Base-by-base conservation (phyloP, 2,113 vertebrate genomes). In the Dissostichus mawsoni region DNA sequence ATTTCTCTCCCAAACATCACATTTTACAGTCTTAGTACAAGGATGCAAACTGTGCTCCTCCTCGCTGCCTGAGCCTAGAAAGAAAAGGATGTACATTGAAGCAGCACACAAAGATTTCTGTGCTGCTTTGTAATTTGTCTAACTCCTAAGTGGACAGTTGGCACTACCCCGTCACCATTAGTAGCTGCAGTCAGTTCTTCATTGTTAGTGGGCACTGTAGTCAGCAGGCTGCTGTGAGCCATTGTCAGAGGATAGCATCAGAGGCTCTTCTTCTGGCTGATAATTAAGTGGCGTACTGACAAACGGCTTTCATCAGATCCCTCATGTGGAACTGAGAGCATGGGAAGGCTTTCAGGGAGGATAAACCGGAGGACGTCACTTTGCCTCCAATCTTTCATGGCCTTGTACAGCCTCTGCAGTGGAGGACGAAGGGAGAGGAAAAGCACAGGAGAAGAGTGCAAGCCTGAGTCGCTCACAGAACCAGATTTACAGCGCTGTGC, bases 251-350 rank as follows among this genome's bases (percentile, higher is more conserved):
- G 82, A 84, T 84, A 79, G 78, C 92, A 87, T 92, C 92, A 87
- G 86, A 92, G 85, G 83, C 91, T 91, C 84, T 78, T 92, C 91
- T 90, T 90, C 85, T 82, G 89, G 88, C 91, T 92, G 93, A 94
- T 95, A 94, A 95, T 95, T 95, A 94, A 95, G 93, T 92, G 92
- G 91, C 92, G 85, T 86, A 86, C 93, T 95, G 94, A 95, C 92
- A 94, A 94, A 95, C 89, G 77, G 93, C 92, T 94, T 94, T 94
- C 92, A 94, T 95, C 94, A 95, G 93, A 94, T 94, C 90, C 88
- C 92, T 95, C 94, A 93, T 94, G 93, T 95, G 94, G 93, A 95
- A 94, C 93, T 94, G 94, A 94, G 92, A 93, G 93, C 92, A 92
- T 88, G 93, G 69, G 90, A 94, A 94, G 92, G 93, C 94, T 94